Evolutionary conservation across 1,140 invertebrate species (phyloP), one percentile per base, ranked within the genome.

Genomic region (Formica exsecta): DNA sequence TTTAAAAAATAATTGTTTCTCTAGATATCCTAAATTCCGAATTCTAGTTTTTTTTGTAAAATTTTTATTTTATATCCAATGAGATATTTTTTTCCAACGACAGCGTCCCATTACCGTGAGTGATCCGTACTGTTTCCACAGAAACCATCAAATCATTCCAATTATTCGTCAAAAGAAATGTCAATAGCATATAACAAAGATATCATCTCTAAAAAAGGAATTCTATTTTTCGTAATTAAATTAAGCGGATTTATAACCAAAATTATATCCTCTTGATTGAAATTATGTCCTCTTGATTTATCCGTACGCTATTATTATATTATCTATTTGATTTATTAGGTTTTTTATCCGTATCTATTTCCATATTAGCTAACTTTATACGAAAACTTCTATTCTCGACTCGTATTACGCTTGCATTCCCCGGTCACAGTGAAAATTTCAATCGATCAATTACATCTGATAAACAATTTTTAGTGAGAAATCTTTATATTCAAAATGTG

Each of bases 131-230:
- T 11, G 44, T 81, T 81, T 38, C 25, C 38, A 44, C 51, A 16
- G 54, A 81, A 73, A 73, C 66, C 54, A 36, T 61, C 54, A 38
- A 81, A 81, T 81, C 66, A 81, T 36, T 81, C 25, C 77, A 81
- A 81, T 64, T 73, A 81, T 81, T 81, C 77, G 66, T 38, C 65
- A 22, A 51, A 41, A 66, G 71, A 71, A 81, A 81, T 66, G 65
- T 38, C 65, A 44, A 59, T 66, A 36, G 16, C 64, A 54, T 44
- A 68, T 54, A 48, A 85, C 70, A 75, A 86, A 85, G 76, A 89
- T 89, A 89, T 88, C 70, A 75, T 87, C 71, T 59, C 65, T 77
- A 88, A 87, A 86, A 89, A 86, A 86, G 65, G 84, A 89, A 89
- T 86, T 89, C 88, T 76, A 59, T 57, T 86, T 89, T 86, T 89